Percentiles rank a stretch among this genome's conserved stretches.
These are phyloP conservation scores for Chrysocyon brachyurus DNA, from an alignment of 2,797 vertebrate genomes.

Conservation along the genomic window DNA sequence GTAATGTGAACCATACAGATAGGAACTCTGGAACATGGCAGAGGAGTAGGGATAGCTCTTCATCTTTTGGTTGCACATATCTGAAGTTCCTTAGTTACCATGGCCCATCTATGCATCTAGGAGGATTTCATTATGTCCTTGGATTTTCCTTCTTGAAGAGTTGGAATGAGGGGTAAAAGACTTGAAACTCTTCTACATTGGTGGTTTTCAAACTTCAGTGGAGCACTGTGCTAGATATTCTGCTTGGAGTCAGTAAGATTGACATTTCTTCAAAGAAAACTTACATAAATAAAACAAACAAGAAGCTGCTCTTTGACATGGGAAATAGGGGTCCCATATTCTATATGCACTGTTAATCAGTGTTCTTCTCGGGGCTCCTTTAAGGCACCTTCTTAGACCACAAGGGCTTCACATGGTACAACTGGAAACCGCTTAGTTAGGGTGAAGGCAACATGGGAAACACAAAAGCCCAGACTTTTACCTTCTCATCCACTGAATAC, in stretches of 20 bases:
- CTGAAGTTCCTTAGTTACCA: not conserved
- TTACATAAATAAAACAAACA: not conserved
- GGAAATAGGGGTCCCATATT: not conserved
- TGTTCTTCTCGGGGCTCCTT: not conserved
- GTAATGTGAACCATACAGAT: not conserved
- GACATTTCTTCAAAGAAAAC: conserved; percentile 6
- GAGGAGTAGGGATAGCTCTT: not conserved
- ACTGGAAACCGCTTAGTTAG: not conserved
- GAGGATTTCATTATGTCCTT: not conserved
- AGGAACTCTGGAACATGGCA: not conserved
- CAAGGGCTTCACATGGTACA: not conserved
- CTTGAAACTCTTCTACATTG: not conserved
- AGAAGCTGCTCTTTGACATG: not conserved
- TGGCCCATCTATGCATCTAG: not conserved
- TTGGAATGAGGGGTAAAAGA: not conserved
- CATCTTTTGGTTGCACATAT: not conserved
- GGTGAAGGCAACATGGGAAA: not conserved
- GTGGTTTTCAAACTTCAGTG: not conserved
- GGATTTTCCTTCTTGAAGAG: not conserved
- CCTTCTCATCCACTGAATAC: not conserved
- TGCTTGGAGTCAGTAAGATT: not conserved
- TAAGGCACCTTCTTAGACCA: not conserved
- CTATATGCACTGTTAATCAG: not conserved
- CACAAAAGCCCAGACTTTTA: not conserved
- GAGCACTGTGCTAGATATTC: not conserved